A percentile compares a stretch with the other conserved stretches of the same genome.
Evolutionary conservation across 2,113 vertebrate species (phyloP).

Genomic region (Xyrauchen texanus): DNA sequence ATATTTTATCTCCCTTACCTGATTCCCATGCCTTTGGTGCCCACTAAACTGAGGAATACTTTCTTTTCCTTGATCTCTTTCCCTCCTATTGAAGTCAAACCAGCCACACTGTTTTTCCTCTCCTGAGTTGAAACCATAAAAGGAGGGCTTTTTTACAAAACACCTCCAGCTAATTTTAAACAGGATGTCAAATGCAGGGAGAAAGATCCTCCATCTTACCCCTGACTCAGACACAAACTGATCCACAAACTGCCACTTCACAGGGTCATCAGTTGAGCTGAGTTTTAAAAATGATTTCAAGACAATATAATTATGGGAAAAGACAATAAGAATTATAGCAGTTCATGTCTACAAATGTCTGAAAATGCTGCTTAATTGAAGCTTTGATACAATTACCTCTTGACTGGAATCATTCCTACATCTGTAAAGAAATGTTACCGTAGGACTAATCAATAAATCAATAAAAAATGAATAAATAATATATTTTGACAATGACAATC

Average conservation of each 20-base stretch:
- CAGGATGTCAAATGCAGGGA: neutral
- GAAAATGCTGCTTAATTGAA: too few species aligned
- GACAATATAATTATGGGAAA: neutral
- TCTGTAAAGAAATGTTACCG: conserved; percentile 74
- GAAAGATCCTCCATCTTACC: conserved; percentile 70
- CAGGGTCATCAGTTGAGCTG: conserved; percentile 86
- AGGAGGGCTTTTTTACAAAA: neutral
- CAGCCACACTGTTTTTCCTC: conserved; percentile 83
- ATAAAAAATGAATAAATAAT: neutral
- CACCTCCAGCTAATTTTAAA: too few species aligned
- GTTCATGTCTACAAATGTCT: neutral
- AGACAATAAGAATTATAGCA: too few species aligned
- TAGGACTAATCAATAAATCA: neutral
- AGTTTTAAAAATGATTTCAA: neutral
- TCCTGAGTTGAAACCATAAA: conserved; percentile 70
- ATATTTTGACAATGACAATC: neutral
- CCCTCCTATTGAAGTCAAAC: conserved; percentile 80
- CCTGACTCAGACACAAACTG: conserved; percentile 92
- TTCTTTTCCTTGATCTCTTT: conserved; percentile 93
- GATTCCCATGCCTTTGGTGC: conserved; percentile 94
- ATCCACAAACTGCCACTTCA: conserved; percentile 97
- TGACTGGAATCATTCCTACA: conserved; percentile 94
- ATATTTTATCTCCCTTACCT: conserved; percentile 69
- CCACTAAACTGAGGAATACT: conserved; percentile 94
- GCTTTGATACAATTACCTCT: conserved; percentile 77